phyloP scores from a whole-genome alignment of 2,888 invertebrate genomes.

The Celastrina argiolus region DNA sequence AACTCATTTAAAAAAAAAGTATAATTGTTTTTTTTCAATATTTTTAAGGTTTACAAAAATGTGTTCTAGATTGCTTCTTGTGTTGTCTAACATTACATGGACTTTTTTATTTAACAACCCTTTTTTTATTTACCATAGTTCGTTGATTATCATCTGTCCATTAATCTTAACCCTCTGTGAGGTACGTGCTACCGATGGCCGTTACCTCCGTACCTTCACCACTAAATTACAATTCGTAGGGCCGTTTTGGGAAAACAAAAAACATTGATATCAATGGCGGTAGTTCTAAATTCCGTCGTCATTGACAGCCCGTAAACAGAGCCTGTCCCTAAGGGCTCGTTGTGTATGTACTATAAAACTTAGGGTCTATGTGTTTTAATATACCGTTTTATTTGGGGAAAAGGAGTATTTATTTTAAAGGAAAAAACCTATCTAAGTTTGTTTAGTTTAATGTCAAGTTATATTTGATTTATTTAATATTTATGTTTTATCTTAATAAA shows the following conservation, averaged over 20 bases:
- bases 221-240: slow-evolving; percentile 74
- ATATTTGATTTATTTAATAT: too few relatives aligned
- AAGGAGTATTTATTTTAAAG: neutral
- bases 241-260: slow-evolving; percentile 76
- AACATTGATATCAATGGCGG: slow-evolving; percentile 77
- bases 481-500: too few relatives aligned
- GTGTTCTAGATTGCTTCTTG: too few relatives aligned
- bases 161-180: neutral
- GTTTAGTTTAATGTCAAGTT: too few relatives aligned
- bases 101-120: too few relatives aligned
- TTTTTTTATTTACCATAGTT: too few relatives aligned
- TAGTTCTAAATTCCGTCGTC: slow-evolving; percentile 75
- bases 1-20: too few relatives aligned
- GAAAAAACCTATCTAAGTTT: too few relatives aligned
- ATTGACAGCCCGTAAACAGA: slow-evolving; percentile 76
- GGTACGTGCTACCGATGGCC: neutral
- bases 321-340: slow-evolving; percentile 63
- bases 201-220: slow-evolving; percentile 24
- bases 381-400: slow-evolving; percentile 1
- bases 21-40: too few relatives aligned
- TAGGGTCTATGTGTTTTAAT: slow-evolving; percentile 18
- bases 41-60: too few relatives aligned
- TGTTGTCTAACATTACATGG: too few relatives aligned
- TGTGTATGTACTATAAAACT: slow-evolving; percentile 32
- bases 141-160: too few relatives aligned